These are phyloP conservation scores for Empidonax traillii DNA, from an alignment of 2,113 vertebrate species.

Conservation along the genomic window DNA sequence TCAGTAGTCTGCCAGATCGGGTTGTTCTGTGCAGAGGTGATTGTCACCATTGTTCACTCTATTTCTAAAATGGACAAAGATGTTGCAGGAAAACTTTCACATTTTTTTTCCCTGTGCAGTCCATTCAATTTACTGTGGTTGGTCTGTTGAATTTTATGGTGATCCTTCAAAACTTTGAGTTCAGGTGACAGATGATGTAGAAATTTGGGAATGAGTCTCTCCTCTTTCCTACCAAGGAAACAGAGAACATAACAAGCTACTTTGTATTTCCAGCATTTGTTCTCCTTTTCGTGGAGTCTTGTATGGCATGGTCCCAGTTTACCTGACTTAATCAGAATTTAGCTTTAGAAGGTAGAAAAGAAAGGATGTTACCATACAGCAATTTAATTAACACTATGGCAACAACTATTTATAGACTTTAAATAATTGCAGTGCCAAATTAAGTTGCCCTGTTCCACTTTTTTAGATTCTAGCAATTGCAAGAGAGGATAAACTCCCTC, in stretches of 20 bases:
- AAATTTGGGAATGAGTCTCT: not conserved
- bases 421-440: conserved; percentile 49
- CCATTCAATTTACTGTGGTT: not conserved
- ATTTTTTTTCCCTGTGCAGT: not conserved
- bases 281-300: not conserved
- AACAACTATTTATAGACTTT: conserved; percentile 51
- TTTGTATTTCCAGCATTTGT: not conserved
- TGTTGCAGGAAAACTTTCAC: not conserved
- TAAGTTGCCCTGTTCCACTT: conserved; percentile 31
- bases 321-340: not conserved
- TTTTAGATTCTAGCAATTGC: not conserved
- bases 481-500: conserved; percentile 25
- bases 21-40: not conserved
- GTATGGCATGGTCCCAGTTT: not conserved
- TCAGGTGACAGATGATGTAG: not conserved
- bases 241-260: not conserved
- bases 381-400: conserved; percentile 25
- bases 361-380: not conserved
- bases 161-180: not conserved
- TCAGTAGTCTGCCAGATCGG: not conserved
- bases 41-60: not conserved
- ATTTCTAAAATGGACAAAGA: not conserved
- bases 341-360: not conserved
- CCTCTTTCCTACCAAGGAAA: not conserved
- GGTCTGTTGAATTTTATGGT: not conserved